A percentile compares a stretch with the other conserved stretches of the same genome.
Conservation (phyloP, 2,888 invertebrate species). For the Meloe dianella region DNA sequence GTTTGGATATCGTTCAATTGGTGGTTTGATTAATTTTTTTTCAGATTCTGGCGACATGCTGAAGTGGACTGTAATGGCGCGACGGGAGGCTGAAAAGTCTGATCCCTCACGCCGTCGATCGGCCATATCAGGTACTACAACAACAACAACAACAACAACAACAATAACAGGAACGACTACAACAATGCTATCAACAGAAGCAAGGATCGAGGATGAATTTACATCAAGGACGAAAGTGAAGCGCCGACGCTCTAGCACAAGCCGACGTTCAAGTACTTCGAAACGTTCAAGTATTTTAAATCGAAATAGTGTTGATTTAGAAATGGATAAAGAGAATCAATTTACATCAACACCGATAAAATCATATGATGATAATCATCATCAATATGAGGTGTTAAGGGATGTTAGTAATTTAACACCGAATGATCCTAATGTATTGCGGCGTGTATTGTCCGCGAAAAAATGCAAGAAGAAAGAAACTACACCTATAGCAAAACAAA, state of each 20-base stretch:
- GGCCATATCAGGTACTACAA: slow-evolving; percentile 44
- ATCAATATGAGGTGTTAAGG: slow-evolving; percentile 60
- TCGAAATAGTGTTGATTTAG: slow-evolving; percentile 62
- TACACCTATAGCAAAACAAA: slow-evolving; percentile 42
- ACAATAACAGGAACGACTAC: slow-evolving; percentile 55
- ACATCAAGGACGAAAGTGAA: slow-evolving; percentile 62
- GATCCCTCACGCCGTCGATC: slow-evolving; percentile 38
- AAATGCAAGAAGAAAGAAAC: slow-evolving; percentile 37
- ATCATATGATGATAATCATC: slow-evolving; percentile 48
- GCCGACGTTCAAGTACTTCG: slow-evolving; percentile 55
- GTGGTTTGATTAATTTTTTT: not conserved
- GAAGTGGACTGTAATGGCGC: slow-evolving; percentile 66
- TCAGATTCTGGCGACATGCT: slow-evolving; percentile 58
- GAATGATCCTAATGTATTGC: slow-evolving; percentile 56
- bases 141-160: slow-evolving; percentile 50
- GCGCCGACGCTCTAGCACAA: slow-evolving; percentile 58
- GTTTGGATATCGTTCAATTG: not conserved
- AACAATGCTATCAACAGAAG: slow-evolving; percentile 16
- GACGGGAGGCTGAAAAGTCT: slow-evolving; percentile 42
- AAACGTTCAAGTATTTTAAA: slow-evolving; percentile 60
- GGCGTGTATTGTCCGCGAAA: slow-evolving; percentile 38
- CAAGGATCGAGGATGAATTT: slow-evolving; percentile 25
- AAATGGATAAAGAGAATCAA: slow-evolving; percentile 67
- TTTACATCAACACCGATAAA: slow-evolving; percentile 68
- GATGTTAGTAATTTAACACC: slow-evolving; percentile 71